These are phyloP conservation scores for Chauna torquata DNA, from an alignment of 2,113 vertebrate genomes.

Conservation along the genomic window DNA sequence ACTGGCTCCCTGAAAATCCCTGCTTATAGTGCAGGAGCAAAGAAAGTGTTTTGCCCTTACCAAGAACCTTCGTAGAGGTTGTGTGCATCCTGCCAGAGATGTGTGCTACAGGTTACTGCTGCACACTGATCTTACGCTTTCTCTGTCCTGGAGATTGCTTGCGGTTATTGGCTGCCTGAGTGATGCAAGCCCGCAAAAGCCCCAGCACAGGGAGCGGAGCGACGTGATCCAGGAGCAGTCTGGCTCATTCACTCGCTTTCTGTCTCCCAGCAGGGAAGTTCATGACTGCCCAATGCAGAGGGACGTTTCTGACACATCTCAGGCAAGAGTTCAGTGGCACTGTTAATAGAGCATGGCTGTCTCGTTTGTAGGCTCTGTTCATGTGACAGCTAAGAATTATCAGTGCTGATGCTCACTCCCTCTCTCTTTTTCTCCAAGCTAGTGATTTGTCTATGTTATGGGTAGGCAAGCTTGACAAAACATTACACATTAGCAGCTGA, in stretches of 20 bases:
- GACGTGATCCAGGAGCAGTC: accelerated
- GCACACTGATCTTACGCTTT: accelerated
- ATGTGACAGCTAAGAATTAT: conserved; percentile 72
- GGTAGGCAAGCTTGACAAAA: conserved; percentile 79
- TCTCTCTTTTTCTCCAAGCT: conserved; percentile 56
- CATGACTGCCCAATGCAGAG: background rate
- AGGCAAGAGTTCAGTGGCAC: conserved; percentile 35
- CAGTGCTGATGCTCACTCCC: conserved; percentile 55
- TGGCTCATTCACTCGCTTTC: accelerated
- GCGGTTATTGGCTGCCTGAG: background rate
- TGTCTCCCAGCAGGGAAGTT: background rate
- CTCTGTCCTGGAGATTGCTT: accelerated
- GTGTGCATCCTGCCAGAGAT: accelerated
- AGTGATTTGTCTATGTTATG: conserved; percentile 80
- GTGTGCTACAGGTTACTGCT: background rate
- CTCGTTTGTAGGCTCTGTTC: conserved; percentile 72
- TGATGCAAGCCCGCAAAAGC: background rate
- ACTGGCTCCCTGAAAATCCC: background rate
- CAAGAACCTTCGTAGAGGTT: background rate
- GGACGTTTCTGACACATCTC: background rate
- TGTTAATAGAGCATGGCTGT: conserved; percentile 63
- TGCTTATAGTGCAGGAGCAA: background rate
- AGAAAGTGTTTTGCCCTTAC: accelerated
- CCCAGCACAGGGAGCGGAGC: background rate
- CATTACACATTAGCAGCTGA: conserved; percentile 75